Conservation (phyloP, 2,113 vertebrate species). For the Phocoena sinus region DNA sequence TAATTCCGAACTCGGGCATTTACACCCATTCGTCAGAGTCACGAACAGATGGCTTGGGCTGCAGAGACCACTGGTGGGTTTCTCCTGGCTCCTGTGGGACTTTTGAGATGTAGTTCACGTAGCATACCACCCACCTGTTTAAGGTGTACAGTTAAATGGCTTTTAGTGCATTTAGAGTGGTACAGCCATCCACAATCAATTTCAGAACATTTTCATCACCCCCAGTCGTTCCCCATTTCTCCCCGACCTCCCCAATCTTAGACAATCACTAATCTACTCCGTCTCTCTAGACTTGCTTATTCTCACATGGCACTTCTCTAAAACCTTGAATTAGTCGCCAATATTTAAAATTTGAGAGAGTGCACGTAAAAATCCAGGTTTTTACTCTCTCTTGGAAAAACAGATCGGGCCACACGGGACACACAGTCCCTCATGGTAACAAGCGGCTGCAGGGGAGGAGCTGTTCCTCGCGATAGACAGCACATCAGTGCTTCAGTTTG, state of each 20-base stretch:
- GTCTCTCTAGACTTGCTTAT: background rate
- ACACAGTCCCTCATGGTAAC: background rate
- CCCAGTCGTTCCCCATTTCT: no score
- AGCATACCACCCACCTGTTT: fast-evolving
- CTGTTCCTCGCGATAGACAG: no score
- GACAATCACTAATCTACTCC: no score
- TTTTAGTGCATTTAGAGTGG: background rate
- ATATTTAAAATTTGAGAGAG: background rate
- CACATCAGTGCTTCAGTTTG: background rate
- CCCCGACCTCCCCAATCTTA: background rate
- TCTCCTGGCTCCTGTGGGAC: background rate
- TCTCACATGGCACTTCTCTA: background rate
- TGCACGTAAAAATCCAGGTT: background rate
- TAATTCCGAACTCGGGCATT: background rate
- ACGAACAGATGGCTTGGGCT: background rate
- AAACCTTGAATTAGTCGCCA: background rate
- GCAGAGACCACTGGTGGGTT: no score
- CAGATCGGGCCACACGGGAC: background rate
- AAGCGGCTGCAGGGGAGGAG: background rate
- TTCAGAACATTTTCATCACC: no score
- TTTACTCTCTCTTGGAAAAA: background rate
- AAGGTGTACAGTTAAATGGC: background rate
- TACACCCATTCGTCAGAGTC: fast-evolving
- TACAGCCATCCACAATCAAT: no score
- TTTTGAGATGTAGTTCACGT: no score